A percentile compares a stretch with the other conserved stretches of the same genome.
These are phyloP conservation scores for Stichopus horrens DNA, from an alignment of 53 echinoderm and acorn worm species.

Conservation along the genomic window DNA sequence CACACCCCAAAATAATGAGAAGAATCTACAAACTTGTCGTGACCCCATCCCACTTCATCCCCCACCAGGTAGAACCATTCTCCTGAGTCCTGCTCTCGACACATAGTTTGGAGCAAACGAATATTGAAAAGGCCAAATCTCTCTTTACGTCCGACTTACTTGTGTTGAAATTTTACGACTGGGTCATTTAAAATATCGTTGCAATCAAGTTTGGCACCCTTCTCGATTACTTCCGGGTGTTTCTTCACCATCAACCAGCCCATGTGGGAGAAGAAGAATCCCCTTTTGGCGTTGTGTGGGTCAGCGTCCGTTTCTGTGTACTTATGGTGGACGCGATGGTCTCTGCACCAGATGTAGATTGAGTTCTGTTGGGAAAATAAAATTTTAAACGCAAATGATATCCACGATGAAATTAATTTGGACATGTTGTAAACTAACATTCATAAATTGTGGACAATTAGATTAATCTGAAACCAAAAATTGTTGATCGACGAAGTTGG, in stretches of 20 bases:
- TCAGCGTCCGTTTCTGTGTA: slow-evolving; percentile 84
- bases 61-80: too few relatives aligned
- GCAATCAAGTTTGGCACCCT: slow-evolving; percentile 65
- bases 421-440: too few relatives aligned
- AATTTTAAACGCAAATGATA: neutral
- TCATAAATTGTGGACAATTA: too few relatives aligned
- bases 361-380: slow-evolving; percentile 54
- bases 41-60: too few relatives aligned
- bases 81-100: too few relatives aligned
- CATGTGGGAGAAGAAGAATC: slow-evolving; percentile 85
- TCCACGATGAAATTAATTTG: too few relatives aligned
- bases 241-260: slow-evolving; percentile 82
- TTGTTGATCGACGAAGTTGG: too few relatives aligned
- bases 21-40: too few relatives aligned
- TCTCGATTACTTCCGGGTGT: slow-evolving; percentile 74
- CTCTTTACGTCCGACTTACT: slow-evolving; percentile 35
- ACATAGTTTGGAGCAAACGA: too few relatives aligned
- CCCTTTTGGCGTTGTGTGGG: slow-evolving; percentile 80
- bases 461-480: too few relatives aligned
- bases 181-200: slow-evolving; percentile 67
- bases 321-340: slow-evolving; percentile 86
- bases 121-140: neutral
- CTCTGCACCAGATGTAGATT: slow-evolving; percentile 79
- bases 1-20: too few relatives aligned
- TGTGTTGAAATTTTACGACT: slow-evolving; percentile 68